phyloP scores from a whole-genome alignment of 1,140 invertebrate genomes.

The Globodera ellingtonae region DNA sequence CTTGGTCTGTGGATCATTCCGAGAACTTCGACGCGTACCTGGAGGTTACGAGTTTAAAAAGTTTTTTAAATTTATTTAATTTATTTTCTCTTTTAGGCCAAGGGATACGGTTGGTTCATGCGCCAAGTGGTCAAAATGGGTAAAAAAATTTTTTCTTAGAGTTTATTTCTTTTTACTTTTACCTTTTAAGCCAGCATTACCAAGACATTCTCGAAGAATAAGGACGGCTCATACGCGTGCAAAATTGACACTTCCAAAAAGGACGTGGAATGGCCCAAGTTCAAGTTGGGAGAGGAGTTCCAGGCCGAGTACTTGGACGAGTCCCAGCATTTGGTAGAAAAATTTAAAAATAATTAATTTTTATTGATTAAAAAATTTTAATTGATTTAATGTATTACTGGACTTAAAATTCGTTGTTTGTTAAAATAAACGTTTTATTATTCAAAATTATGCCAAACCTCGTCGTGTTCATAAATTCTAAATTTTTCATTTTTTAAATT shows the following conservation, averaged over 20 bases:
- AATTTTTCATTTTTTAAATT: neutral
- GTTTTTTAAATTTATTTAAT: slow-evolving; percentile 1
- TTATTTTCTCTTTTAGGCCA: slow-evolving; percentile 14
- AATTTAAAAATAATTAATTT: neutral
- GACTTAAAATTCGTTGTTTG: no score
- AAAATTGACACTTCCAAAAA: slow-evolving; percentile 48
- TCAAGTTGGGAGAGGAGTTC: slow-evolving; percentile 46
- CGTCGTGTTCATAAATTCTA: slow-evolving; percentile 10
- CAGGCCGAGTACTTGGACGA: slow-evolving; percentile 45
- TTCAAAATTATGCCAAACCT: neutral
- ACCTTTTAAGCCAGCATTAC: slow-evolving; percentile 29
- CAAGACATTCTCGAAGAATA: slow-evolving; percentile 44
- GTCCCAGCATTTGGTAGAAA: slow-evolving; percentile 36
- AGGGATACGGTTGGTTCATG: slow-evolving; percentile 54
- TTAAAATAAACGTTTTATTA: no score
- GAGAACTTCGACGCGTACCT: slow-evolving; percentile 52
- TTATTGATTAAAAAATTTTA: neutral
- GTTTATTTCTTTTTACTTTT: neutral
- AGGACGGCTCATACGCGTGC: slow-evolving; percentile 34
- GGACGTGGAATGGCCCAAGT: slow-evolving; percentile 43
- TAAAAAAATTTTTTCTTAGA: neutral
- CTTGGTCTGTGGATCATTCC: slow-evolving; percentile 40
- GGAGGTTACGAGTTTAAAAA: slow-evolving; percentile 10
- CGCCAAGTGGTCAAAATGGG: slow-evolving; percentile 43
- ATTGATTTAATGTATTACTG: slow-evolving; percentile 7